Percentiles rank a stretch among this genome's conserved stretches.
phyloP scores from a whole-genome alignment of 2,797 vertebrate species.

The Lemur catta region DNA sequence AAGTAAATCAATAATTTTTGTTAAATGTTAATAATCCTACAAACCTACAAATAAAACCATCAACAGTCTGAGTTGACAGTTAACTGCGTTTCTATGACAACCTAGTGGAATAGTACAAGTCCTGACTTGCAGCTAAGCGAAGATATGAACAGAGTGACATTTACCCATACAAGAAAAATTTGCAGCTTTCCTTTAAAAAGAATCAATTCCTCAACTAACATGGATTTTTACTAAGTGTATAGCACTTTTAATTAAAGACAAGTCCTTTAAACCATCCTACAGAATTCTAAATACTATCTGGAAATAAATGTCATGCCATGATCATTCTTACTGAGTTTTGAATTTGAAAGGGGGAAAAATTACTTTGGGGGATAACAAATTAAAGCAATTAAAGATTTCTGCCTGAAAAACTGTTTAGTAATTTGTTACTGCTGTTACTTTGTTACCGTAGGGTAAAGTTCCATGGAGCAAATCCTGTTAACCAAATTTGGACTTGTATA shows the following conservation, averaged over 20 bases:
- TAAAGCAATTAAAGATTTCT: constrained; percentile 44
- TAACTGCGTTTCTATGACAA: constrained; percentile 88
- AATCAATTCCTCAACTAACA: constrained; percentile 81
- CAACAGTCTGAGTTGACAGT: constrained; percentile 85
- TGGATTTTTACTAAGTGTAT: constrained; percentile 79
- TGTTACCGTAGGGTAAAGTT: neutral
- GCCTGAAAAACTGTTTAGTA: neutral
- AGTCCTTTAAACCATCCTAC: constrained; percentile 72
- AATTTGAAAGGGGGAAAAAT: constrained; percentile 6
- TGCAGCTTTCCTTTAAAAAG: constrained; percentile 78
- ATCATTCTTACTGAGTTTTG: constrained; percentile 22
- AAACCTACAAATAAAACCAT: constrained; percentile 88
- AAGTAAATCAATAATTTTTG: constrained; percentile 89
- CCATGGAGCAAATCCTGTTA: neutral
- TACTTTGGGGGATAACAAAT: neutral
- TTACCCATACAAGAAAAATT: constrained; percentile 84
- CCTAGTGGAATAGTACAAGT: constrained; percentile 83
- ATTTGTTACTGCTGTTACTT: neutral
- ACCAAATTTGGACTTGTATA: neutral
- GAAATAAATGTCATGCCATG: constrained; percentile 70
- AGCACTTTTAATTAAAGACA: constrained; percentile 83
- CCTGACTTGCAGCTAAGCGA: constrained; percentile 85
- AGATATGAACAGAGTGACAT: constrained; percentile 87
- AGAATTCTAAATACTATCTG: constrained; percentile 61
- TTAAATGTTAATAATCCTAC: constrained; percentile 90